Conservation (phyloP, 2,113 vertebrate species). For the Melanocharis versteri region DNA sequence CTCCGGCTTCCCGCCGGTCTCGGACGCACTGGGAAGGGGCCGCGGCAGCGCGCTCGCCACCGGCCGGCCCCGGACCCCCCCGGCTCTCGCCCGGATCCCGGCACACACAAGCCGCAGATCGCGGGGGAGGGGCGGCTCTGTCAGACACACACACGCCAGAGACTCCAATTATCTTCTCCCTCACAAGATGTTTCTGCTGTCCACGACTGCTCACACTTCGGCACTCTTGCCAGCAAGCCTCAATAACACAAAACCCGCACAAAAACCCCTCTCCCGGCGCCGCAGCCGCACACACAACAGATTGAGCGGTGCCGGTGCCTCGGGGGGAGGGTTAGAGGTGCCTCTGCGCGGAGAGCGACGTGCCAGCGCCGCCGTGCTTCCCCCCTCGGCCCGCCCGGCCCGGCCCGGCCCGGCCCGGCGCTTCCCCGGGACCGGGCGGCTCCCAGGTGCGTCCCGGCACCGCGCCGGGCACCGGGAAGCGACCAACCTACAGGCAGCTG, state of each 20-base stretch:
- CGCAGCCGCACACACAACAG: conserved; percentile 77
- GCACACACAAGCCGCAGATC: conserved; percentile 34
- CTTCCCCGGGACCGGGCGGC: neutral
- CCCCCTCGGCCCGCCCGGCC: neutral
- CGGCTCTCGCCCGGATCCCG: conserved; percentile 13
- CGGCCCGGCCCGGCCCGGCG: neutral
- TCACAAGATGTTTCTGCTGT: conserved; percentile 83
- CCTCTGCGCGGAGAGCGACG: conserved; percentile 44
- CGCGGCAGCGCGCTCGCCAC: neutral
- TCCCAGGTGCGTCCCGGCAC: conserved; percentile 20
- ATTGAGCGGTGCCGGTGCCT: conserved; percentile 78
- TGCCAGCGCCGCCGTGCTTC: conserved; percentile 49
- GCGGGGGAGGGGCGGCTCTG: conserved; percentile 60
- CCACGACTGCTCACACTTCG: conserved; percentile 83
- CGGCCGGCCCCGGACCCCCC: neutral
- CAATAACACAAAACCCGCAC: conserved; percentile 65
- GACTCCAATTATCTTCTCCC: conserved; percentile 82
- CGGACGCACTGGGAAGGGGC: neutral
- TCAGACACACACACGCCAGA: conserved; percentile 70
- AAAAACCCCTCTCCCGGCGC: conserved; percentile 67
- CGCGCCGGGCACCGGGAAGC: conserved; percentile 70
- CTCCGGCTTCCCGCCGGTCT: neutral
- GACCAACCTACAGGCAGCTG: conserved; percentile 82
- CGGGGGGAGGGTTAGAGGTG: conserved; percentile 71
- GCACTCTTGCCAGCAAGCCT: conserved; percentile 81